Percentiles rank a stretch among this genome's conserved stretches.
These are phyloP conservation scores for Cuculus canorus DNA, from an alignment of 2,797 vertebrate species.

Conservation along the genomic window DNA sequence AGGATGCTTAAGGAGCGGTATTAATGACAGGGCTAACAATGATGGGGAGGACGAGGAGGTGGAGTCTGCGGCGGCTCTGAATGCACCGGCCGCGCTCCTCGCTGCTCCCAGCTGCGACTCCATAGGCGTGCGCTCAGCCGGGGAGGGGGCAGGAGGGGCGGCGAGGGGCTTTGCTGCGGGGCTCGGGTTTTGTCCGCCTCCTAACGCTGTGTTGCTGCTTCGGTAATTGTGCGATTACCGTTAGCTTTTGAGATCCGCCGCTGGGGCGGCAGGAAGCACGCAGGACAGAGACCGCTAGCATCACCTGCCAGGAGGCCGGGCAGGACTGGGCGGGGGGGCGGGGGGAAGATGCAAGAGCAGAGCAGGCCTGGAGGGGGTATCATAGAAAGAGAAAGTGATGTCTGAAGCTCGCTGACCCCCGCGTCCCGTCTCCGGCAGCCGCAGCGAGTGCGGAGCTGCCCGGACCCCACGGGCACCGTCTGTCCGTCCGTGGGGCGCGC, in stretches of 20 bases:
- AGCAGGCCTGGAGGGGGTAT: neutral
- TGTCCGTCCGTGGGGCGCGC: neutral
- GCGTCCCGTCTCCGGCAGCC: neutral
- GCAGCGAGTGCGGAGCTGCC: neutral
- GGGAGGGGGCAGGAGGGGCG: neutral
- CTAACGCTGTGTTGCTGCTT: neutral
- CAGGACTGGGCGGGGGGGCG: neutral
- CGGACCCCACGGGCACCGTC: neutral
- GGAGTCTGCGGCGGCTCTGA: slow-evolving; percentile 46
- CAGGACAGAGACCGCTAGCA: neutral
- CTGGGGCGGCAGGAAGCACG: neutral
- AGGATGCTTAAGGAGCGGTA: slow-evolving; percentile 27
- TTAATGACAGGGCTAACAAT: slow-evolving; percentile 55
- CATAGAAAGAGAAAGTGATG: neutral
- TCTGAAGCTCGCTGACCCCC: neutral
- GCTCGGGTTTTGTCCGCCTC: neutral
- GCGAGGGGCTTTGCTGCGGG: neutral
- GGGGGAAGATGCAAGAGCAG: neutral
- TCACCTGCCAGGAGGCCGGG: neutral
- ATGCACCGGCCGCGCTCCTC: neutral
- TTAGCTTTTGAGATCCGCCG: neutral
- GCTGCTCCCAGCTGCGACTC: slow-evolving; percentile 46
- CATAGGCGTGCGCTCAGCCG: slow-evolving; percentile 11
- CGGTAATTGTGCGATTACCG: neutral
- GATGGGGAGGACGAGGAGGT: slow-evolving; percentile 26